A percentile compares a stretch with the other conserved stretches of the same genome.
Conservation (phyloP, 2,888 invertebrate species). For the Drosophila pegasa region DNA sequence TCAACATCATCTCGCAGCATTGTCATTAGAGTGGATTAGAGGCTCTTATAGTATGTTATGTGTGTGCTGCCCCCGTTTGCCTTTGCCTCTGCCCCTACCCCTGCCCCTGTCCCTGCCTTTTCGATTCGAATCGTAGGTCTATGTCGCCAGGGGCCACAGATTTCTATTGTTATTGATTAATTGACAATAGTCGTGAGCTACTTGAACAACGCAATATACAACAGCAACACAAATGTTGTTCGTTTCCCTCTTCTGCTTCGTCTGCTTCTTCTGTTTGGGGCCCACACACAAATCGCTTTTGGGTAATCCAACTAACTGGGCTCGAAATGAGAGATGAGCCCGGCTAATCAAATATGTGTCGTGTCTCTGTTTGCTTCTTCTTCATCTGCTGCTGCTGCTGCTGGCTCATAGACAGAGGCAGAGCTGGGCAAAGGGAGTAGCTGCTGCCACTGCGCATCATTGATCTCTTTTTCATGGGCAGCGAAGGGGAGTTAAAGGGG, state of each 20-base stretch:
- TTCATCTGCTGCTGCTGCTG: neutral
- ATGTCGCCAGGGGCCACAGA: slow-evolving; percentile 61
- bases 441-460: neutral
- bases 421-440: neutral
- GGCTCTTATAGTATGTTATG: slow-evolving; percentile 31
- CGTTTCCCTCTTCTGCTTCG: neutral
- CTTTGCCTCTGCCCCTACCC: slow-evolving; percentile 9
- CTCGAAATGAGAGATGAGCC: slow-evolving; percentile 19
- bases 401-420: neutral
- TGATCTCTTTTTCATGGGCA: slow-evolving; percentile 4
- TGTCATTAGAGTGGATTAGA: slow-evolving; percentile 59
- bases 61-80: slow-evolving; percentile 43
- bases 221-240: slow-evolving; percentile 19
- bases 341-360: slow-evolving; percentile 15
- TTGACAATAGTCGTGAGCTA: slow-evolving; percentile 69
- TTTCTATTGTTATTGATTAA: slow-evolving; percentile 74
- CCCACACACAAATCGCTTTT: slow-evolving; percentile 34
- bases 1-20: slow-evolving; percentile 27
- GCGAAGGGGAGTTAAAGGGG: neutral
- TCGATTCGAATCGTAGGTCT: slow-evolving; percentile 24
- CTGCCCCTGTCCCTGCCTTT: slow-evolving; percentile 18
- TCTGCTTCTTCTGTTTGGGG: neutral
- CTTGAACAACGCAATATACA: slow-evolving; percentile 45
- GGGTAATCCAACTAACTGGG: slow-evolving; percentile 14
- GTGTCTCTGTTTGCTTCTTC: neutral